Evolutionary conservation across 2,113 vertebrate species (phyloP).

Genomic region (Bettongia penicillata): DNA sequence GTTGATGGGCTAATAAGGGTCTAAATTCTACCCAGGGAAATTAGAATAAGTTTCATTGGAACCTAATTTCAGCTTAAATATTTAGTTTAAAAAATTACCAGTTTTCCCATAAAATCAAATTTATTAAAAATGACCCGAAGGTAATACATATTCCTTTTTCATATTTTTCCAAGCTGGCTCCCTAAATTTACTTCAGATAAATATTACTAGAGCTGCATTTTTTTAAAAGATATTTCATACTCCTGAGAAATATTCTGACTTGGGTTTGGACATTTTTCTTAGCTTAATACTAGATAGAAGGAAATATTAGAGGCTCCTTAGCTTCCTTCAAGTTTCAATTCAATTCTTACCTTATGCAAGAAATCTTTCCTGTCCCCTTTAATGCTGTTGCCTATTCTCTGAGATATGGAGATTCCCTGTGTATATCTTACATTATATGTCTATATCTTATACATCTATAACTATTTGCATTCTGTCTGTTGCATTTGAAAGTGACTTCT

Average conservation of each 20-base stretch:
- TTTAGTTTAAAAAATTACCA: not conserved
- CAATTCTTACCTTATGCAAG: not conserved
- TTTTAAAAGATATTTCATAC: not conserved
- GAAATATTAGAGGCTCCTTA: not conserved
- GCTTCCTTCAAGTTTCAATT: not conserved
- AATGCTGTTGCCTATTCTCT: not conserved
- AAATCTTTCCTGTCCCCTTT: not conserved
- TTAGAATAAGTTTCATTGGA: not conserved
- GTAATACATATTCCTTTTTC: not conserved
- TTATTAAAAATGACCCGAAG: constrained; percentile 16
- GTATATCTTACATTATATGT: too few relatives aligned
- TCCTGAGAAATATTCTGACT: not conserved
- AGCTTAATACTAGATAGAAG: not conserved
- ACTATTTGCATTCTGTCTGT: not conserved
- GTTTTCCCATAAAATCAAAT: constrained; percentile 8
- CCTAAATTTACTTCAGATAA: constrained; percentile 21
- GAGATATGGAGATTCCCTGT: not conserved
- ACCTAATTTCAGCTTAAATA: constrained; percentile 21
- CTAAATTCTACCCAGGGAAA: not conserved
- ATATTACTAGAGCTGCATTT: not conserved
- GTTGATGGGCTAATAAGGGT: not conserved
- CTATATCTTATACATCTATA: not conserved
- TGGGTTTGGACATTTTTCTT: not conserved
- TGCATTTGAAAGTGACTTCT: not conserved
- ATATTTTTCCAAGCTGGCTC: not conserved